phyloP scores from a whole-genome alignment of 2,888 invertebrate species.

The Ophion ventricosus region DNA sequence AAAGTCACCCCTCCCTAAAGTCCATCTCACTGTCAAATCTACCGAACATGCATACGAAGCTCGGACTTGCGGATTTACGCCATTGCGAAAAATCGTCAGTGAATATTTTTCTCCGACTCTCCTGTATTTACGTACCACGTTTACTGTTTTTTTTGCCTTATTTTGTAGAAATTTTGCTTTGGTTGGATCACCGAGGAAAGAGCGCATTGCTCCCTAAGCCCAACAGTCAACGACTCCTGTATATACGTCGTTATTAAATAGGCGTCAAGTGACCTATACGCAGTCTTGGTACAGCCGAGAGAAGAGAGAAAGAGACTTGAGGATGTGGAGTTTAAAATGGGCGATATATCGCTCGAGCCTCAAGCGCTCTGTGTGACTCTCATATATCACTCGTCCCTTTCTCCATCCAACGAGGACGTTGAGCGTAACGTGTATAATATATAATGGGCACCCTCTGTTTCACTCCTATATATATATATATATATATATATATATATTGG shows the following conservation, averaged over 20 bases:
- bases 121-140: too few relatives aligned
- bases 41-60: background rate
- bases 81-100: background rate
- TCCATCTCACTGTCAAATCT: background rate
- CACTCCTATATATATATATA: constrained; percentile 21
- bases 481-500: background rate
- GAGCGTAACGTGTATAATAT: constrained; percentile 61
- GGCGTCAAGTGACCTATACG: constrained; percentile 48
- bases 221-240: constrained; percentile 4
- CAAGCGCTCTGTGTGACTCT: constrained; percentile 47
- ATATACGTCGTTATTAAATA: constrained; percentile 54
- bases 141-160: background rate
- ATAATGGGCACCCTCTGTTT: constrained; percentile 59
- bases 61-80: background rate
- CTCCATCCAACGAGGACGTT: constrained; percentile 50
- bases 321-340: constrained; percentile 29
- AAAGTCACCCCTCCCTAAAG: background rate
- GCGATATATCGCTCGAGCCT: constrained; percentile 26
- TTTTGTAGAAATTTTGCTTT: background rate
- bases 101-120: too few relatives aligned
- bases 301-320: constrained; percentile 10
- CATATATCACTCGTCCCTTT: constrained; percentile 59
- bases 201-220: background rate
- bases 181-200: background rate
- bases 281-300: constrained; percentile 31